phyloP scores from a whole-genome alignment of 2,888 invertebrate genomes.

The Microchrysa polita region DNA sequence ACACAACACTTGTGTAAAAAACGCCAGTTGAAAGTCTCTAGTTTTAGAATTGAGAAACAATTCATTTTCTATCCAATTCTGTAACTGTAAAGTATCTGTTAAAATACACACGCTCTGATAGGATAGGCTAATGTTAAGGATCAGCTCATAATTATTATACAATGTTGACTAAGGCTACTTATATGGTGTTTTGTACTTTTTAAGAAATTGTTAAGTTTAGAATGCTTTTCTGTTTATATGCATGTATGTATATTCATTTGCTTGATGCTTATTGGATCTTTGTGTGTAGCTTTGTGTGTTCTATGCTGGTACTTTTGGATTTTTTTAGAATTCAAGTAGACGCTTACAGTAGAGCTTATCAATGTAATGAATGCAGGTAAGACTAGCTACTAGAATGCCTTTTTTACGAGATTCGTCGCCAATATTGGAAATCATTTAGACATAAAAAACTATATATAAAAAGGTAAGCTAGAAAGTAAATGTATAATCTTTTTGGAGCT shows the following conservation, averaged over 20 bases:
- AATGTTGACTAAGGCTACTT: constrained; percentile 39
- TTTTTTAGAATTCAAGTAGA: too few relatives aligned
- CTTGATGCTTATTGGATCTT: constrained; percentile 23
- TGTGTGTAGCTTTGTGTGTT: constrained; percentile 9
- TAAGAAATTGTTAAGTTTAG: background rate
- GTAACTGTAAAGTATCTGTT: background rate
- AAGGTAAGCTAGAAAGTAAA: constrained; percentile 28
- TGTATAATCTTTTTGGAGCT: constrained; percentile 18
- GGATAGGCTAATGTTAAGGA: background rate
- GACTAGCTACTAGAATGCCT: constrained; percentile 46
- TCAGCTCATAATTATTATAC: constrained; percentile 3
- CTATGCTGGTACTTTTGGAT: background rate
- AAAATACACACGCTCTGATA: background rate
- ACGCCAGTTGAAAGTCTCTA: constrained; percentile 25
- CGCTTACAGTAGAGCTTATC: background rate
- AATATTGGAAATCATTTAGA: too few relatives aligned
- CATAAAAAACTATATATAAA: background rate
- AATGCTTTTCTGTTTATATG: constrained; percentile 10
- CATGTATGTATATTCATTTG: constrained; percentile 13
- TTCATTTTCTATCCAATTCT: background rate
- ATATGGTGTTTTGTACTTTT: constrained; percentile 48
- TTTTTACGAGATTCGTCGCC: constrained; percentile 18
- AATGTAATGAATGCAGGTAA: constrained; percentile 39
- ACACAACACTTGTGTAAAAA: background rate
- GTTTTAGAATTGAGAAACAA: background rate